A percentile compares a stretch with the other conserved stretches of the same genome.
Evolutionary conservation across 2,797 vertebrate genomes (phyloP).

Genomic region (Periparus ater): DNA sequence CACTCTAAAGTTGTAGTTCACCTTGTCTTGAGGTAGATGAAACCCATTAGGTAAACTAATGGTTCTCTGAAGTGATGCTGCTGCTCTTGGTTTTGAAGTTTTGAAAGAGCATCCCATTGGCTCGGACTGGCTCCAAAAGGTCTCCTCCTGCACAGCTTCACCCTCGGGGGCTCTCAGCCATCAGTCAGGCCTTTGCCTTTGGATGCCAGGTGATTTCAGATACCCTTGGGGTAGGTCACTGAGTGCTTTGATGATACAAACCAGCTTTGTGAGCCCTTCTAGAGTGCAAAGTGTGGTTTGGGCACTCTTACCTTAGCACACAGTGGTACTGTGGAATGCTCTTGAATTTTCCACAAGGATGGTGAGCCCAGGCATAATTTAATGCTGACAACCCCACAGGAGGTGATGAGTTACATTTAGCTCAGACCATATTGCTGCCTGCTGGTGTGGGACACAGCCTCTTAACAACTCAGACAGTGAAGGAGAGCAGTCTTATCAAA

Average conservation of each 20-base stretch:
- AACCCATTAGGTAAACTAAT: neutral
- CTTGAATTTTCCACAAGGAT: neutral
- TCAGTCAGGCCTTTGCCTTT: neutral
- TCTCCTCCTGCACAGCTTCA: neutral
- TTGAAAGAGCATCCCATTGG: neutral
- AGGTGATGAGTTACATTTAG: neutral
- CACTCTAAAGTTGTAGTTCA: neutral
- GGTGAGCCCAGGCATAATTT: neutral
- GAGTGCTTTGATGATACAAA: neutral
- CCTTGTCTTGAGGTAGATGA: neutral
- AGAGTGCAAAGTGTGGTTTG: neutral
- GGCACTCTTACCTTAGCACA: neutral
- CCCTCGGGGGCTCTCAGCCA: neutral
- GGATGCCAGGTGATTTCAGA: neutral
- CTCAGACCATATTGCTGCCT: neutral
- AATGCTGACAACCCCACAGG: neutral
- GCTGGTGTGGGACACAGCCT: neutral
- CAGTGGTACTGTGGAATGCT: neutral
- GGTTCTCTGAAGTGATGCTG: neutral
- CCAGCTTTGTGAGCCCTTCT: neutral
- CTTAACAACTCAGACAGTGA: neutral
- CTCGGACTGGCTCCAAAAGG: neutral
- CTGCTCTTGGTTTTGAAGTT: neutral
- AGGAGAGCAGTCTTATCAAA: conserved; percentile 1
- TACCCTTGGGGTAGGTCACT: neutral